Percentiles rank a stretch among this genome's conserved stretches.
Evolutionary conservation across 2,888 invertebrate genomes (phyloP).

Genomic region (Pseudococcus viburni): DNA sequence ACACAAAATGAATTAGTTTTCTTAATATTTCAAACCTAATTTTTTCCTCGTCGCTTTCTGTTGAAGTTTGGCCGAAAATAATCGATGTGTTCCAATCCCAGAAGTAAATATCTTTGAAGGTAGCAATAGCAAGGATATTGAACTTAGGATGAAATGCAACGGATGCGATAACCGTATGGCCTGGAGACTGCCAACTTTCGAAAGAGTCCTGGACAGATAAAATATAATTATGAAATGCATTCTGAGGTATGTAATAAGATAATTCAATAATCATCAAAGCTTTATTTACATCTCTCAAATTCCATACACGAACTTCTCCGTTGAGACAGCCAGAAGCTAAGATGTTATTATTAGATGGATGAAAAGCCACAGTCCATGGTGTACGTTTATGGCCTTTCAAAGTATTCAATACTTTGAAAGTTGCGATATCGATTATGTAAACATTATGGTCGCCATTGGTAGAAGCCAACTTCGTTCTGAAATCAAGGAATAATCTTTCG

Average conservation of each 20-base stretch:
- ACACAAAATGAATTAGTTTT: neutral
- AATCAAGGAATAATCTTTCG: conserved; percentile 68
- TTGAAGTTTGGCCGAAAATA: conserved; percentile 82
- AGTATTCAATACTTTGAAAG: conserved; percentile 83
- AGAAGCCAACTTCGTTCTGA: conserved; percentile 85
- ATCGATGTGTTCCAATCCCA: conserved; percentile 90
- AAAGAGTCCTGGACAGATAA: conserved; percentile 80
- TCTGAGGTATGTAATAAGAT: neutral
- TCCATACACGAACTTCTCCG: conserved; percentile 93
- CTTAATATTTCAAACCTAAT: conserved; percentile 76
- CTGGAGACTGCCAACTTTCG: conserved; percentile 84
- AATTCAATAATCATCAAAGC: too few species aligned
- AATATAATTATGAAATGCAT: neutral
- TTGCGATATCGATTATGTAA: conserved; percentile 85
- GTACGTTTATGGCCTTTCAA: conserved; percentile 88
- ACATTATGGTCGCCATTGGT: conserved; percentile 92
- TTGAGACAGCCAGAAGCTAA: conserved; percentile 90
- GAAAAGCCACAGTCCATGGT: conserved; percentile 92
- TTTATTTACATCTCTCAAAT: conserved; percentile 77
- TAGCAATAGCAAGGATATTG: conserved; percentile 87
- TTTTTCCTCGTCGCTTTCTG: conserved; percentile 85
- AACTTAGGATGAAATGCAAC: conserved; percentile 90
- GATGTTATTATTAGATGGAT: conserved; percentile 86
- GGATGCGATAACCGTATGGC: conserved; percentile 85
- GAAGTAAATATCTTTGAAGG: conserved; percentile 86